Evolutionary conservation across 2,888 invertebrate species (phyloP), one percentile per base, ranked within the genome.

Genomic region (Allygus modestus): DNA sequence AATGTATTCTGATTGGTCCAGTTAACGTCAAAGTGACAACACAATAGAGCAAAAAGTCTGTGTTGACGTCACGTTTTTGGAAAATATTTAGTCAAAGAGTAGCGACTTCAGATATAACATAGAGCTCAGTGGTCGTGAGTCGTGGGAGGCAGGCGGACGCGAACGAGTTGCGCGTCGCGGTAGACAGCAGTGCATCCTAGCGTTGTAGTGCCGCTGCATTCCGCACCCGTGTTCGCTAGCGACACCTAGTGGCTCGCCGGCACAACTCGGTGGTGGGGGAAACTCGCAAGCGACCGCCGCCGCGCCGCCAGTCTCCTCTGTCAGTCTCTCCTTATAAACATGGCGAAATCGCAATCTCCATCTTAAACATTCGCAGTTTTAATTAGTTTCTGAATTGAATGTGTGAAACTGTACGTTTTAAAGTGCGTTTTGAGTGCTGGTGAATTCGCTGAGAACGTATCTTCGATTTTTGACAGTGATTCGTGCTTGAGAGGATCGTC

Each of bases 121-220:
- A n/a, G n/a, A n/a, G n/a, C n/a, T n/a, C n/a, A n/a, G n/a, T n/a
- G n/a, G n/a, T n/a, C n/a, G n/a, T n/a, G n/a, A 7, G 46, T 46
- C 46, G 46, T 46, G 46, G 46, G 46, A 46, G 46, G 9, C 46
- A 15, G 58, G 58, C 58, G 26, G 58, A 4, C n/a, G n/a, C n/a
- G 23, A 58, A 23, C 58, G 65, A 65, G 65, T 65, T 65, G 65
- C 65, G 65, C 65, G 65, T 28, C 65, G 28, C 65, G 20, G 65
- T 17, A n/a, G 77, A 77, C 46, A 46, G 77, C 41, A 43, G 77
- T 77, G 77, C 77, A 77, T 77, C 77, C 77, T 77, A 77, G 77
- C 77, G 77, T 43, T 43, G 51, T 51, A 77, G 41, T 23, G 41
- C 41, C 28, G 28, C 77, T 77, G 77, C 77, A 77, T 77, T 77